Evolutionary conservation across 2,797 vertebrate species (phyloP).

Genomic region (Bovichtus diacanthus): DNA sequence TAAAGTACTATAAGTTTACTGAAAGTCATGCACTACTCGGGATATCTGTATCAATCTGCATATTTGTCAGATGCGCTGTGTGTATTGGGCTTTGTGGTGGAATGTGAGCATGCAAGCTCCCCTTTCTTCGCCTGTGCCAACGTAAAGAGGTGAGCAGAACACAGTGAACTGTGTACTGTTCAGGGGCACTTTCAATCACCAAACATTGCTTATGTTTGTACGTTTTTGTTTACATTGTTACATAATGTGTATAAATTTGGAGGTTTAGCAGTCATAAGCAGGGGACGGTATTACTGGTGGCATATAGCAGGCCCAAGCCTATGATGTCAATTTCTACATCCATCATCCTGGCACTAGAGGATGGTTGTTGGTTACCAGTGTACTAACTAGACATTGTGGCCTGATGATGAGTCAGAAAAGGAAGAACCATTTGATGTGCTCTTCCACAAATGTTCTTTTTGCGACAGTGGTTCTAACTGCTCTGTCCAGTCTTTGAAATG

Average conservation of each 20-base stretch:
- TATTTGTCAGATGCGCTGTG: conserved; percentile 58
- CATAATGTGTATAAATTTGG: background rate
- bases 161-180: conserved; percentile 7
- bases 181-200: background rate
- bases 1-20: conserved; percentile 57
- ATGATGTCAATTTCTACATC: background rate
- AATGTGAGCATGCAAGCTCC: conserved; percentile 60
- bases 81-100: conserved; percentile 54
- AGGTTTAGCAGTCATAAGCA: background rate
- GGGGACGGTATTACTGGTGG: background rate
- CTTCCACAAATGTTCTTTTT: background rate
- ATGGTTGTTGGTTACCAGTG: background rate
- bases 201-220: conserved; percentile 1
- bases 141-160: conserved; percentile 39
- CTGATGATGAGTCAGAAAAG: background rate
- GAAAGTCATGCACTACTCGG: conserved; percentile 56
- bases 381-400: background rate
- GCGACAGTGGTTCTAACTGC: background rate
- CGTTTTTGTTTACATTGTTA: conserved; percentile 8
- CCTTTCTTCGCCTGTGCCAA: conserved; percentile 55
- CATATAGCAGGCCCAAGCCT: background rate
- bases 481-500: background rate
- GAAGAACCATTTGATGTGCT: background rate
- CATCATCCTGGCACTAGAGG: background rate
- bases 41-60: conserved; percentile 72